Evolutionary conservation across 2,113 vertebrate genomes (phyloP).

Genomic region (Brienomyrus longianalis): DNA sequence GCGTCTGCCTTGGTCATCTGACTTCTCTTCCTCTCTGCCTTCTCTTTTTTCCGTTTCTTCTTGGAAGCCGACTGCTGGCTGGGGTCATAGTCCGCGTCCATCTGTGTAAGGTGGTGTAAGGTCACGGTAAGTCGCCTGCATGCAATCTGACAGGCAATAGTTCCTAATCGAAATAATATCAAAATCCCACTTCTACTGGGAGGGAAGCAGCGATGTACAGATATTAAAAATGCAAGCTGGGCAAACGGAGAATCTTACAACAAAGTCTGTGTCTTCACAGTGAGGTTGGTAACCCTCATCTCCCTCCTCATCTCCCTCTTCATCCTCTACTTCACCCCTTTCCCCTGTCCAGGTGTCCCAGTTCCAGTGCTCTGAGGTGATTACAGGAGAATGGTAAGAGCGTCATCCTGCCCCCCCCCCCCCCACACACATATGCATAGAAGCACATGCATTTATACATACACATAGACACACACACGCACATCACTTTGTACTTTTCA

Average conservation of each 20-base stretch:
- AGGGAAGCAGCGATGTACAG: not conserved
- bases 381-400: not conserved
- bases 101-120: slow-evolving; percentile 49
- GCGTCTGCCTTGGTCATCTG: slow-evolving; percentile 49
- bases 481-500: not conserved
- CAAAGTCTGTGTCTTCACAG: slow-evolving; percentile 76
- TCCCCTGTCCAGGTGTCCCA: slow-evolving; percentile 76
- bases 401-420: not conserved
- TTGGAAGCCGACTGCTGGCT: slow-evolving; percentile 40
- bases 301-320: not conserved
- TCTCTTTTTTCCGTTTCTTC: slow-evolving; percentile 56
- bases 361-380: slow-evolving; percentile 72
- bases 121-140: not conserved
- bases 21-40: slow-evolving; percentile 46
- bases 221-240: not conserved
- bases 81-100: slow-evolving; percentile 82
- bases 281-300: slow-evolving; percentile 41
- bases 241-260: slow-evolving; percentile 50
- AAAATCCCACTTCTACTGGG: not conserved
- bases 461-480: not conserved
- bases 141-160: too few species aligned
- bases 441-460: not conserved
- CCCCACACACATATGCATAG: not conserved
- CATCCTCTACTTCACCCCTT: slow-evolving; percentile 11
- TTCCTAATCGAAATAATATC: not conserved